Evolutionary conservation across 2,797 vertebrate species (phyloP).

Genomic region (Chanos chanos): DNA sequence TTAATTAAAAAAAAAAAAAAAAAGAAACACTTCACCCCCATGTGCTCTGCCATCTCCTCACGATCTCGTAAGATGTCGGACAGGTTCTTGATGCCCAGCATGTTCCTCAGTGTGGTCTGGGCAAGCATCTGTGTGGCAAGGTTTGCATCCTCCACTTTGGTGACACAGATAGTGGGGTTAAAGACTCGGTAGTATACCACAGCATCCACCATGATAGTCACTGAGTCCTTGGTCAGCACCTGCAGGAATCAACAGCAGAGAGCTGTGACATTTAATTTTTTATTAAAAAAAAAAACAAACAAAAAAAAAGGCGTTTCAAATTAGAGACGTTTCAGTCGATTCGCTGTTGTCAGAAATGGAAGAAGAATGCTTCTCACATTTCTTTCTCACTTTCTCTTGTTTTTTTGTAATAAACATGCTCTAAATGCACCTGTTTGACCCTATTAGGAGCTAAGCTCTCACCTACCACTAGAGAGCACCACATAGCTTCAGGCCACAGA

Average conservation of each 20-base stretch:
- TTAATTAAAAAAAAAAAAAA: too few species aligned
- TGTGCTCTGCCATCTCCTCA: conserved; percentile 59
- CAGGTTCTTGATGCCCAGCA: conserved; percentile 68
- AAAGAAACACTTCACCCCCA: conserved; percentile 59
- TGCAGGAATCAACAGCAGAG: conserved; percentile 22
- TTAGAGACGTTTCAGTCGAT: neutral
- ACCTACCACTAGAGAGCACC: neutral
- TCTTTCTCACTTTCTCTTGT: too few species aligned
- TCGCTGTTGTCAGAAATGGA: too few species aligned
- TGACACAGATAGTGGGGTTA: conserved; percentile 68
- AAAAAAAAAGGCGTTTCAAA: neutral
- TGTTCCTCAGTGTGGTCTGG: conserved; percentile 70
- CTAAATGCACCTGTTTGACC: neutral
- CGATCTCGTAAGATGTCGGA: conserved; percentile 65
- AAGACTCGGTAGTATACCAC: conserved; percentile 74
- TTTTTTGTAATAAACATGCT: too few species aligned
- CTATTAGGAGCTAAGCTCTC: neutral
- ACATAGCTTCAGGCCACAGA: neutral
- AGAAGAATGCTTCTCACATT: too few species aligned
- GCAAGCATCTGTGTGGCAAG: conserved; percentile 66
- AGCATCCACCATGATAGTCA: conserved; percentile 71
- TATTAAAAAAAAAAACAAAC: neutral
- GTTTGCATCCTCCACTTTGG: conserved; percentile 61
- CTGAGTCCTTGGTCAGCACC: conserved; percentile 73
- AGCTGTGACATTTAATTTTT: neutral